Conservation (phyloP, 1,140 invertebrate species). For the Rhagoletis zephyria region DNA sequence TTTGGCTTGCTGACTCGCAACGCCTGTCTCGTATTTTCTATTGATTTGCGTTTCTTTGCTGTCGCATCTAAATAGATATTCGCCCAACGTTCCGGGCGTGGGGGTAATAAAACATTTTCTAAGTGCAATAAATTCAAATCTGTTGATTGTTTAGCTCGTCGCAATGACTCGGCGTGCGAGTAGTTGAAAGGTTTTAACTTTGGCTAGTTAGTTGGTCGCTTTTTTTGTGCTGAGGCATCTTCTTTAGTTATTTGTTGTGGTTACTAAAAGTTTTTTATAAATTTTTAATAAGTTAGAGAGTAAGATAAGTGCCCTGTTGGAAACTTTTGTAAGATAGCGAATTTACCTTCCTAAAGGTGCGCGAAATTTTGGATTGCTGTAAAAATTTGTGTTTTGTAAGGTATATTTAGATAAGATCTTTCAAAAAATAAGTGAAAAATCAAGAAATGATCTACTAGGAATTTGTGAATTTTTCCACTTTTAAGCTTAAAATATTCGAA, state of each 20-base stretch:
- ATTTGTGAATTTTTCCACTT: too few relatives aligned
- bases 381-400: too few relatives aligned
- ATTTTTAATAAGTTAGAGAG: neutral
- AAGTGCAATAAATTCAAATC: conserved; percentile 50
- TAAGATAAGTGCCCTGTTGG: neutral
- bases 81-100: conserved; percentile 2
- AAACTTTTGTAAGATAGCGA: neutral
- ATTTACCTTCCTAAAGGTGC: too few relatives aligned
- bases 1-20: neutral
- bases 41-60: conserved; percentile 47
- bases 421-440: too few relatives aligned
- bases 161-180: conserved; percentile 4
- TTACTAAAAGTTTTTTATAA: neutral
- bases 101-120: conserved; percentile 51
- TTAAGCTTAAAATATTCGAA: too few relatives aligned
- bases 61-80: neutral
- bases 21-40: conserved; percentile 48
- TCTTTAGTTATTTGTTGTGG: neutral
- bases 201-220: neutral
- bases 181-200: neutral
- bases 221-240: conserved; percentile 1
- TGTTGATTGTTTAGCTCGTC: conserved; percentile 45
- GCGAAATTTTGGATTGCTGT: too few relatives aligned
- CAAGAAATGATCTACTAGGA: too few relatives aligned
- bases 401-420: too few relatives aligned